phyloP scores from a whole-genome alignment of 2,797 vertebrate genomes.

The Dallia pectoralis region DNA sequence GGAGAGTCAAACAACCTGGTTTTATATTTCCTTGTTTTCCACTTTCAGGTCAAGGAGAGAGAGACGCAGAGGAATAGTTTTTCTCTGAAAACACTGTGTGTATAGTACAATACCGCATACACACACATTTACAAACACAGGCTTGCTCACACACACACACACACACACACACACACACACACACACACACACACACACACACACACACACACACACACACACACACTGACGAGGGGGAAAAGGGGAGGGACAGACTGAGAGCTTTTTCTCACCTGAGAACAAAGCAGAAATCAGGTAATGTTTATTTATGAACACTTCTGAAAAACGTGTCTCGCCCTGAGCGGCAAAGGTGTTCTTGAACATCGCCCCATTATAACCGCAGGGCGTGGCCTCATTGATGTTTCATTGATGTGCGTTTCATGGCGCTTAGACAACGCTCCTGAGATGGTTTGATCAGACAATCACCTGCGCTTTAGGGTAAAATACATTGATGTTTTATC shows the following conservation, averaged over 20 bases:
- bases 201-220: slow-evolving; percentile 15
- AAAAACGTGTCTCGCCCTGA: slow-evolving; percentile 45
- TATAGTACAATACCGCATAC: background rate
- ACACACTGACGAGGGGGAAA: slow-evolving; percentile 10
- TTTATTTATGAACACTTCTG: slow-evolving; percentile 72
- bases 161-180: background rate
- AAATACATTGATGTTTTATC: slow-evolving; percentile 53
- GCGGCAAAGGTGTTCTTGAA: slow-evolving; percentile 39
- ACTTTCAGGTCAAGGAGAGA: slow-evolving; percentile 53
- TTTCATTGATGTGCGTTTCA: slow-evolving; percentile 67
- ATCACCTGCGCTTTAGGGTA: slow-evolving; percentile 38
- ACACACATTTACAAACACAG: background rate
- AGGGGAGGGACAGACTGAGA: slow-evolving; percentile 7
- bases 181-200: background rate
- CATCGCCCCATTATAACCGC: slow-evolving; percentile 55
- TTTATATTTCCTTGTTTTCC: slow-evolving; percentile 40
- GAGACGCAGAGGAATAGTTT: slow-evolving; percentile 59
- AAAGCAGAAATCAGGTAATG: slow-evolving; percentile 64
- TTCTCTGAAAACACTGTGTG: slow-evolving; percentile 42
- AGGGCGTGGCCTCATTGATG: slow-evolving; percentile 61
- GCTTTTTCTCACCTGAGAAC: slow-evolving; percentile 51
- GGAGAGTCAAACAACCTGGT: slow-evolving; percentile 66
- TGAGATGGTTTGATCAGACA: slow-evolving; percentile 57
- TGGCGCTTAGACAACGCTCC: slow-evolving; percentile 47
- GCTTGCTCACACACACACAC: background rate